Conservation (phyloP, 2,888 invertebrate species). For the Troides helena region DNA sequence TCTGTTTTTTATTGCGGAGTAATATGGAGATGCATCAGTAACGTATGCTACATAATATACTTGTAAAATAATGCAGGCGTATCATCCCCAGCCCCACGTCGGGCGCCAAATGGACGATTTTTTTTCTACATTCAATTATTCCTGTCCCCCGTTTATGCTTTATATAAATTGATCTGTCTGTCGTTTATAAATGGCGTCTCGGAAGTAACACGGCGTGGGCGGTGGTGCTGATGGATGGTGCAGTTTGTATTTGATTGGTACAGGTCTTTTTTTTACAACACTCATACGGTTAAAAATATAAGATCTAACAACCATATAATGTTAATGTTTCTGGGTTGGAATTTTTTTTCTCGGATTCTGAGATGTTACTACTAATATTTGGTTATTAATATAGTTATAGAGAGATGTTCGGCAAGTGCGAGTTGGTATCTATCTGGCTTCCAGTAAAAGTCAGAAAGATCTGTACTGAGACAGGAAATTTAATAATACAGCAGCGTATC, state of each 20-base stretch:
- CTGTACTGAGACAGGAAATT: too few relatives aligned
- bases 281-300: too few relatives aligned
- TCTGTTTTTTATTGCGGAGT: too few relatives aligned
- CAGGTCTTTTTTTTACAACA: conserved; percentile 27
- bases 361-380: too few relatives aligned
- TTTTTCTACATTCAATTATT: conserved; percentile 73
- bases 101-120: conserved; percentile 65
- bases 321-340: too few relatives aligned
- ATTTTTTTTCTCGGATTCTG: too few relatives aligned
- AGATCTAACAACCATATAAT: too few relatives aligned
- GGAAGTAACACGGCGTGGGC: conserved; percentile 65
- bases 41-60: conserved; percentile 62
- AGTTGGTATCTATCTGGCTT: too few relatives aligned
- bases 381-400: too few relatives aligned
- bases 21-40: conserved; percentile 11
- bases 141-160: conserved; percentile 63
- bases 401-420: too few relatives aligned
- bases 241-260: conserved; percentile 53
- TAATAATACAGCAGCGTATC: too few relatives aligned
- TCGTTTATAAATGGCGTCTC: conserved; percentile 70
- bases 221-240: conserved; percentile 59
- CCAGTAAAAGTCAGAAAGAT: too few relatives aligned
- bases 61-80: conserved; percentile 69
- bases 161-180: conserved; percentile 75
- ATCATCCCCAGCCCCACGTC: conserved; percentile 47